Evolutionary conservation across 2,888 invertebrate species (phyloP).

Genomic region (Aphelenchoides bicaudatus): DNA sequence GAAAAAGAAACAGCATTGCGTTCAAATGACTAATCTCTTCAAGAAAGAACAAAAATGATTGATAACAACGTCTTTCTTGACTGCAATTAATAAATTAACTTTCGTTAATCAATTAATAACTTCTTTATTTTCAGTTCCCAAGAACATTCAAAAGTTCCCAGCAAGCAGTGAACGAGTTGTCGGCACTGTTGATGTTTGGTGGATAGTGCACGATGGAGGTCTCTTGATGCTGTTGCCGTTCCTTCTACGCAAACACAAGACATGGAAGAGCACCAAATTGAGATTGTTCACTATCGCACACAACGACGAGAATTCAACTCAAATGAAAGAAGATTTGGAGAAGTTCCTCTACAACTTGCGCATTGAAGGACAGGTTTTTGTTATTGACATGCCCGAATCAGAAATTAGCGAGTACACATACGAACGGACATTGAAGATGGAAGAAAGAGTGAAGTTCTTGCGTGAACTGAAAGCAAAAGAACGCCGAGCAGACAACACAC

Average conservation of each 20-base stretch:
- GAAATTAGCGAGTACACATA: constrained; percentile 99
- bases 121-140: no score
- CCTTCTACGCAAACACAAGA: constrained; percentile 75
- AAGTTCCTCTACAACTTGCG: constrained; percentile 94
- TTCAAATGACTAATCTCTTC: no score
- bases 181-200: constrained; percentile 84
- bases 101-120: no score
- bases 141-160: constrained; percentile 95
- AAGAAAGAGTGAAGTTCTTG: constrained; percentile 93
- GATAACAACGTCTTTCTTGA: no score
- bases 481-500: constrained; percentile 17
- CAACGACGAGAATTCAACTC: constrained; percentile 66
- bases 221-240: constrained; percentile 81
- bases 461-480: constrained; percentile 74
- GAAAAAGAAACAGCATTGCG: no score
- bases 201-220: constrained; percentile 89
- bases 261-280: constrained; percentile 91
- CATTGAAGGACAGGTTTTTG: constrained; percentile 89
- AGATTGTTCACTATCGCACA: constrained; percentile 98
- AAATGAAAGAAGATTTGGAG: constrained; percentile 96
- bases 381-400: constrained; percentile 96
- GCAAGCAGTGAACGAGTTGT: constrained; percentile 74
- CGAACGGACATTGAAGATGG: constrained; percentile 97
- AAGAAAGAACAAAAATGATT: no score
- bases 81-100: no score